phyloP scores from a whole-genome alignment of 53 echinoderm and acorn worm species.

The Antedon mediterranea region DNA sequence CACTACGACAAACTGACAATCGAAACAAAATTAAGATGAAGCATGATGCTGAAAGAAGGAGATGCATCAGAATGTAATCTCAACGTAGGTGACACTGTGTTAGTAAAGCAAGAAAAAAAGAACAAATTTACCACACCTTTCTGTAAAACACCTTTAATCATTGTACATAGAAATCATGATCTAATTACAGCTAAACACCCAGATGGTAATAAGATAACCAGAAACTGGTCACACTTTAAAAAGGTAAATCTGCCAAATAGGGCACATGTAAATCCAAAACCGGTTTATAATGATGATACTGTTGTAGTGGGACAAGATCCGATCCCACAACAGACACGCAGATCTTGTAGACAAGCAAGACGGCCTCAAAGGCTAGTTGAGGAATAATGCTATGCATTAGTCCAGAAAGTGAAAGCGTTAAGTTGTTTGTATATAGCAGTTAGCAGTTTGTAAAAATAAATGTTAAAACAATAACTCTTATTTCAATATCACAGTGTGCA shows the following conservation, averaged over 20 bases:
- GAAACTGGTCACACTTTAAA: not conserved
- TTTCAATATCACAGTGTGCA: no score
- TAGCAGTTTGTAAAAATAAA: no score
- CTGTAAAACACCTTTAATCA: not conserved
- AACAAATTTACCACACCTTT: not conserved
- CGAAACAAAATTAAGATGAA: not conserved
- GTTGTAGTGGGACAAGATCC: no score
- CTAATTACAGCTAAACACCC: not conserved
- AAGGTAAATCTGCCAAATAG: not conserved
- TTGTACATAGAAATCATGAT: not conserved
- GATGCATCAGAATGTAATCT: not conserved
- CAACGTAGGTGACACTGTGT: not conserved
- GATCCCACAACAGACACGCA: no score
- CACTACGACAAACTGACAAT: not conserved
- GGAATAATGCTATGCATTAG: no score
- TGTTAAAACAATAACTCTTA: no score
- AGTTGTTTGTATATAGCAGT: no score
- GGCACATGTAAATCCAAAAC: not conserved
- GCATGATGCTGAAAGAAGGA: not conserved
- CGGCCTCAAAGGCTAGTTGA: no score
- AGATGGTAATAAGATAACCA: not conserved
- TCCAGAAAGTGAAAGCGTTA: no score
- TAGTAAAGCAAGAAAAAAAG: not conserved
- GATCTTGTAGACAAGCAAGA: no score
- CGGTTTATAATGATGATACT: no score